Evolutionary conservation across 2,113 vertebrate genomes (phyloP), one percentile per base, ranked within the genome.

Genomic region (Mionectes macconnelli): DNA sequence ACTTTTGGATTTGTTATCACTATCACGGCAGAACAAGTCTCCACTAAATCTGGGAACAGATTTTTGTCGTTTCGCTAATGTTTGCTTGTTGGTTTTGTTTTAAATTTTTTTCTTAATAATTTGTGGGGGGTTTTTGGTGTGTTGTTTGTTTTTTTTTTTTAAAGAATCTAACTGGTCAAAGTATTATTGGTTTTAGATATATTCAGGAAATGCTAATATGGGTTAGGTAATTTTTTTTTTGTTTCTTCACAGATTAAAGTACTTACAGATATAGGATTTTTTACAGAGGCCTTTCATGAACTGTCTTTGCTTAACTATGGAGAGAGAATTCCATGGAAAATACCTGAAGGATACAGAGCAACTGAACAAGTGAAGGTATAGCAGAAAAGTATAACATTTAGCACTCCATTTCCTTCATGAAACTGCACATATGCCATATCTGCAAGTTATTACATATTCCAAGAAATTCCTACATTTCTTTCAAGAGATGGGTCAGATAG

Each of bases 221-320:
- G 11, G 6, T 60, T 92, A 85, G 63, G 45, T 52, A 28, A 16
- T 28, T 25, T 25, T 49, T 49, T 25, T 50, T 52, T 14, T 93
- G 37, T 93, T 95, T 80, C 52, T 97, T 97, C 87, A 77, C 73
- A 98, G 98, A 83, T 98, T 33, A 97, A 98, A 95, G 97, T 98
- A 37, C 98, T 98, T 60, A 91, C 95, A 94, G 98, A 98, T 70
- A 94, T 98, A 91, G 89, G 96, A 83, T 97, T 98, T 92, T 98
- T 98, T 97, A 94, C 81, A 1, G 98, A 98, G 81, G 98, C 98
- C 64, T 98, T 97, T 94, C 52, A 96, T 93, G 98, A 98, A 66
- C 20, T 98, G 9, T 84, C 33, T 27, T 95, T 95, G 57, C 97
- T 98, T 83, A 95, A 94, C 78, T 56, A 33, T 95, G 98, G 98